These are phyloP conservation scores for Drosophila histrio DNA, from an alignment of 2,888 invertebrate species.

Conservation along the genomic window DNA sequence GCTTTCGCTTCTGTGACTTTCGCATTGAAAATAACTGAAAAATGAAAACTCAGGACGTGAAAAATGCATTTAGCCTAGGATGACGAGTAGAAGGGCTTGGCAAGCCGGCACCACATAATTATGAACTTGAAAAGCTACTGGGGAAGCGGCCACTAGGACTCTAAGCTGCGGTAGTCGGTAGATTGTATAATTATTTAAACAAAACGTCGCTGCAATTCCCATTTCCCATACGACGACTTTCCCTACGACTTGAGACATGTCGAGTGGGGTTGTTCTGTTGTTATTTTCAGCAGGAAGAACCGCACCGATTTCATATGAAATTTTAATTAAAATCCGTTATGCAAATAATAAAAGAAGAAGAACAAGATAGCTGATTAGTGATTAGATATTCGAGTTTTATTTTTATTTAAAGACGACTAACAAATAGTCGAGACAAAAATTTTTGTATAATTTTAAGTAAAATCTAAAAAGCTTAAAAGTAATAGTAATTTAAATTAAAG, in stretches of 20 bases:
- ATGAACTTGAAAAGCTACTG: constrained; percentile 76
- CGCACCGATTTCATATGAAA: constrained; percentile 15
- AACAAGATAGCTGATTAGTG: not conserved
- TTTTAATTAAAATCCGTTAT: constrained; percentile 33
- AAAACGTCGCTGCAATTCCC: constrained; percentile 49
- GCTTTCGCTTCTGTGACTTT: constrained; percentile 46
- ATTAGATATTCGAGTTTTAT: not conserved
- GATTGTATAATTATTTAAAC: constrained; percentile 74
- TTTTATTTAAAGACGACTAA: too few species aligned
- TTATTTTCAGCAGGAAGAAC: not conserved
- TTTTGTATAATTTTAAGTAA: too few species aligned
- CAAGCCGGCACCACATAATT: constrained; percentile 63
- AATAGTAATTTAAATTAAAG: too few species aligned
- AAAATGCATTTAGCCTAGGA: constrained; percentile 53
- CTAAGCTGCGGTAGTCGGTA: constrained; percentile 32
- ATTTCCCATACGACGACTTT: constrained; percentile 55
- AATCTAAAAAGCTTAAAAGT: too few species aligned
- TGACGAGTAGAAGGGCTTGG: constrained; percentile 1
- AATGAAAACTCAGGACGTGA: constrained; percentile 44
- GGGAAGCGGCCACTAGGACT: constrained; percentile 34
- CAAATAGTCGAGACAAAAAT: too few species aligned
- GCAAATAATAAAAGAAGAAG: not conserved
- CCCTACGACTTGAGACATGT: constrained; percentile 69
- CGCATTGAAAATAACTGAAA: constrained; percentile 74
- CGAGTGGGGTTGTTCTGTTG: constrained; percentile 48